Evolutionary conservation across 1,140 invertebrate genomes (phyloP).

Genomic region (Lutraria rhynchaena): DNA sequence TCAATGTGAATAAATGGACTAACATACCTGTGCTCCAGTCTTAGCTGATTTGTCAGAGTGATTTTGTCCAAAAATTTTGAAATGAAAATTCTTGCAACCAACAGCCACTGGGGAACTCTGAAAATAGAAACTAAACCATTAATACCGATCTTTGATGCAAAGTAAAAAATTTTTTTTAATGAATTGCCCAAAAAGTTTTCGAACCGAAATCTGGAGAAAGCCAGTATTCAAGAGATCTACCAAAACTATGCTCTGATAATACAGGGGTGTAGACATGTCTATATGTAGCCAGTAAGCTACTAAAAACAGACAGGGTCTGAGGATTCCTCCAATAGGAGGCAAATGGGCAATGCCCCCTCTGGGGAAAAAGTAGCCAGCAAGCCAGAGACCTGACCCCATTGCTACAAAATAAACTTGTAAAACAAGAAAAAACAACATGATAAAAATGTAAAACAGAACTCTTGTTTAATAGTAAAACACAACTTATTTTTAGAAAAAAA

Average conservation of each 20-base stretch:
- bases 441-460: too few species aligned
- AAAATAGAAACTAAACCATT: not conserved
- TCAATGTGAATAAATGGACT: too few species aligned
- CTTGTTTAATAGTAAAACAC: too few species aligned
- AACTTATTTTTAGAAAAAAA: too few species aligned
- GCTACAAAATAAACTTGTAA: too few species aligned
- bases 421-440: too few species aligned
- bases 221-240: not conserved
- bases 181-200: too few species aligned
- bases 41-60: conserved; percentile 47
- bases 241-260: not conserved
- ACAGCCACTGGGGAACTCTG: conserved; percentile 28
- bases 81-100: conserved; percentile 46
- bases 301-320: too few species aligned
- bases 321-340: too few species aligned
- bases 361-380: not conserved
- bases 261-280: not conserved
- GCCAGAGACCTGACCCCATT: not conserved
- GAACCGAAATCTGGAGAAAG: not conserved
- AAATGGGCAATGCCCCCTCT: too few species aligned
- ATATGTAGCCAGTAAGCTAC: too few species aligned
- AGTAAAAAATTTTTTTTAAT: not conserved
- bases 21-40: conserved; percentile 29
- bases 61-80: conserved; percentile 55
- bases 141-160: not conserved